Evolutionary conservation across 2,888 invertebrate genomes (phyloP).

Genomic region (Galerucella calmariensis): DNA sequence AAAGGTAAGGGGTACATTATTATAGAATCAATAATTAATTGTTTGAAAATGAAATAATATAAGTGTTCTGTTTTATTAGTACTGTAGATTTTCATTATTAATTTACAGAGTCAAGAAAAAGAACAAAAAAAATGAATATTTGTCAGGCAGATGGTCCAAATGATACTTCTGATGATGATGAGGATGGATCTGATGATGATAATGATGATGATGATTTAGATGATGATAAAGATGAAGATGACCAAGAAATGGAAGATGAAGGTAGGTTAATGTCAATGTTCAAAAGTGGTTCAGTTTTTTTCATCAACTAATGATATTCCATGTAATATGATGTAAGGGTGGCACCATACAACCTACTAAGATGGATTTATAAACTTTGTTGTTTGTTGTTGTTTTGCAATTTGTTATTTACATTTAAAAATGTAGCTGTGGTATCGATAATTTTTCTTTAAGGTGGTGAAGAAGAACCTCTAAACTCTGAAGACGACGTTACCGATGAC

Average conservation of each 20-base stretch:
- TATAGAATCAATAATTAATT: neutral
- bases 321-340: no score
- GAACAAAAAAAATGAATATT: conserved; percentile 20
- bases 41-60: neutral
- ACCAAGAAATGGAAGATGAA: conserved; percentile 66
- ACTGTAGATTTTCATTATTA: neutral
- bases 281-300: neutral
- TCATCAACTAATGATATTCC: neutral
- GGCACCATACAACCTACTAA: no score
- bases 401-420: neutral
- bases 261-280: conserved; percentile 46
- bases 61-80: neutral
- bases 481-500: conserved; percentile 97
- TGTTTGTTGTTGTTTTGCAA: no score
- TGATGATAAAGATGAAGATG: conserved; percentile 73
- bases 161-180: conserved; percentile 79
- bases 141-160: conserved; percentile 69
- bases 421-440: neutral
- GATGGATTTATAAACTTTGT: no score
- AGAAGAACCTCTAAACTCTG: conserved; percentile 94
- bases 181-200: conserved; percentile 75
- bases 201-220: conserved; percentile 74
- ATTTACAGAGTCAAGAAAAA: neutral
- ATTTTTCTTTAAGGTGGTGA: conserved; percentile 50
- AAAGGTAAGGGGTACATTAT: conserved; percentile 25